Percentiles rank a stretch among this genome's conserved stretches.
Conservation (phyloP, 2,888 invertebrate species). For the Tuta absoluta region DNA sequence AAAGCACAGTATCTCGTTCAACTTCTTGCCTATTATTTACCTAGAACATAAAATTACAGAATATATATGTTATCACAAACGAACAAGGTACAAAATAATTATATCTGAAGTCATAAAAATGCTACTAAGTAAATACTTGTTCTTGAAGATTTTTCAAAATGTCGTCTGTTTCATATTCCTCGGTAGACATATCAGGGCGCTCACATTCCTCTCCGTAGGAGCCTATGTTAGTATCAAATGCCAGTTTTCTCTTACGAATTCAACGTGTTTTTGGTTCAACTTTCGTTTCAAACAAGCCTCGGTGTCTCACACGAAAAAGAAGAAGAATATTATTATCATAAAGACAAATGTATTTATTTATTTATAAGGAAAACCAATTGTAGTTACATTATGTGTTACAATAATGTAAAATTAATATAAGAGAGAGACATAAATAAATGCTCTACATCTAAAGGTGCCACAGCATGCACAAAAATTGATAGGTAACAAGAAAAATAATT, state of each 20-base stretch:
- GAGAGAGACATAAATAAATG: no score
- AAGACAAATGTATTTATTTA: no score
- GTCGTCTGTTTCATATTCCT: conserved; percentile 3
- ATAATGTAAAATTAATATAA: no score
- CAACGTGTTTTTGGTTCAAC: background rate
- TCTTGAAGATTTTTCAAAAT: background rate
- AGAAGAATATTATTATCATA: no score
- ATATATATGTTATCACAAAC: background rate
- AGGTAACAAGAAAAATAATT: no score
- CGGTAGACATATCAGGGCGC: conserved; percentile 12
- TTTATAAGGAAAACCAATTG: no score
- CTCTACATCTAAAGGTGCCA: no score
- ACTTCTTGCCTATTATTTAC: conserved; percentile 8
- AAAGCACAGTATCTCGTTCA: background rate
- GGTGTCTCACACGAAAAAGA: no score
- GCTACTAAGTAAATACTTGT: background rate
- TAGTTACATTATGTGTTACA: no score
- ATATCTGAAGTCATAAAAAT: background rate
- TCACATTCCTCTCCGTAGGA: conserved; percentile 21
- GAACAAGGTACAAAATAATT: background rate
- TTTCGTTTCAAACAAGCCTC: background rate
- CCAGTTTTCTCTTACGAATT: background rate
- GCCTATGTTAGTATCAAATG: background rate
- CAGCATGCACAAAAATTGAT: no score
- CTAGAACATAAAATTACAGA: background rate